Evolutionary conservation across 1,140 invertebrate species (phyloP).

Genomic region (Trachymyrmex septentrionalis): DNA sequence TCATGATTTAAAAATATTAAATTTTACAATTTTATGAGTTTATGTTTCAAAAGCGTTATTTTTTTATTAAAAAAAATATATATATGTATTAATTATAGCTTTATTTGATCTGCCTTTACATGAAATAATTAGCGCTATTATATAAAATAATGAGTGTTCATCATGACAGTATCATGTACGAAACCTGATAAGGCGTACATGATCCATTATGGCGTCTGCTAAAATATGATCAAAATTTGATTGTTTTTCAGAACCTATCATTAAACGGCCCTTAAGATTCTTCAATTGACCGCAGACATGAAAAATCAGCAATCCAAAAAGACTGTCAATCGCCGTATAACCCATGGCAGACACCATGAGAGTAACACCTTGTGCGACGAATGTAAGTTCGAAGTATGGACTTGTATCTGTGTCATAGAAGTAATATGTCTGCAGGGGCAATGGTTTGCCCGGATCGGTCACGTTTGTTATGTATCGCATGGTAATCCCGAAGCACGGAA

Average conservation of each 20-base stretch:
- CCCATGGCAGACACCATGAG: conserved; percentile 18
- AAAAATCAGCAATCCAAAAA: conserved; percentile 48
- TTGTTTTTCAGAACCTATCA: not conserved
- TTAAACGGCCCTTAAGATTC: conserved; percentile 23
- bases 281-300: conserved; percentile 47
- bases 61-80: not conserved
- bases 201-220: not conserved
- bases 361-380: not conserved
- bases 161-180: not conserved
- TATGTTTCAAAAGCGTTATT: not conserved
- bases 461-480: conserved; percentile 18
- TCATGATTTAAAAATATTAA: not conserved
- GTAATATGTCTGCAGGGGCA: conserved; percentile 54
- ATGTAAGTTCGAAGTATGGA: conserved; percentile 53
- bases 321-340: conserved; percentile 44
- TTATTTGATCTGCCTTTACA: not conserved
- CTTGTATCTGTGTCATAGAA: conserved; percentile 20
- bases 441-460: conserved; percentile 19
- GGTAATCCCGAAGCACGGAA: conserved; percentile 35
- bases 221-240: conserved; percentile 14
- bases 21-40: not conserved
- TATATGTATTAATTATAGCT: not conserved
- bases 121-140: not conserved
- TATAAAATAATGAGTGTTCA: not conserved
- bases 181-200: conserved; percentile 58